Conservation (phyloP, 2,888 invertebrate genomes). For the Rhabditophanes sp. region DNA sequence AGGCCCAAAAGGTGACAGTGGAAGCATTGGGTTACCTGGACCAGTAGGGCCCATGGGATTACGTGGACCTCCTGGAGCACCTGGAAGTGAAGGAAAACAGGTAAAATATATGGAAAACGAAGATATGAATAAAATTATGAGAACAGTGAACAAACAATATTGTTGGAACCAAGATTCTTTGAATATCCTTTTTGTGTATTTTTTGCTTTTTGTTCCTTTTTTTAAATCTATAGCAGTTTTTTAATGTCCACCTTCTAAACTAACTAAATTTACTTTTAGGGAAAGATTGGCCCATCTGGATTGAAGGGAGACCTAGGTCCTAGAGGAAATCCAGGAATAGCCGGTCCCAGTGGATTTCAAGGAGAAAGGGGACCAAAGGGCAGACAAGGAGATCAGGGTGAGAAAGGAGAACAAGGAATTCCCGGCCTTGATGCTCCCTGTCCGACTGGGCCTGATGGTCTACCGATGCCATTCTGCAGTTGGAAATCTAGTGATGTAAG, state of each 20-base stretch:
- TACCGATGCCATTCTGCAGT: conserved; percentile 76
- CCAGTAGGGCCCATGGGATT: conserved; percentile 32
- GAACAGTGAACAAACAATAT: no score
- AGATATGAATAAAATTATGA: no score
- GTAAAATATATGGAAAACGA: no score
- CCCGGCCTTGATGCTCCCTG: conserved; percentile 97
- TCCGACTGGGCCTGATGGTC: conserved; percentile 81
- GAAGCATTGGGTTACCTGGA: conserved; percentile 27
- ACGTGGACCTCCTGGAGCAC: conserved; percentile 20
- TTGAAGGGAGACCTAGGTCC: conserved; percentile 29
- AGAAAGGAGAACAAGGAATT: conserved; percentile 55
- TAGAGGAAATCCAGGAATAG: conserved; percentile 13
- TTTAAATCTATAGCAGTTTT: conserved; percentile 1
- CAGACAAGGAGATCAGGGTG: conserved; percentile 24
- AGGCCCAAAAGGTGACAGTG: conserved; percentile 11
- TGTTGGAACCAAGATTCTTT: no score
- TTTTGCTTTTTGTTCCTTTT: conserved; percentile 7
- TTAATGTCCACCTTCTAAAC: not conserved
- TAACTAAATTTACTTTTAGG: conserved; percentile 21
- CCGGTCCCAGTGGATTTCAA: conserved; percentile 19
- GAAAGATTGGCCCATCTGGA: conserved; percentile 25
- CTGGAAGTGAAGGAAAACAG: conserved; percentile 21
- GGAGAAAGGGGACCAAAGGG: conserved; percentile 24
- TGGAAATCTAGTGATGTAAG: conserved; percentile 36
- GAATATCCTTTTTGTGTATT: conserved; percentile 3